These are phyloP conservation scores for Trinorchestia longiramus DNA, from an alignment of 1,140 invertebrate genomes.

Conservation along the genomic window DNA sequence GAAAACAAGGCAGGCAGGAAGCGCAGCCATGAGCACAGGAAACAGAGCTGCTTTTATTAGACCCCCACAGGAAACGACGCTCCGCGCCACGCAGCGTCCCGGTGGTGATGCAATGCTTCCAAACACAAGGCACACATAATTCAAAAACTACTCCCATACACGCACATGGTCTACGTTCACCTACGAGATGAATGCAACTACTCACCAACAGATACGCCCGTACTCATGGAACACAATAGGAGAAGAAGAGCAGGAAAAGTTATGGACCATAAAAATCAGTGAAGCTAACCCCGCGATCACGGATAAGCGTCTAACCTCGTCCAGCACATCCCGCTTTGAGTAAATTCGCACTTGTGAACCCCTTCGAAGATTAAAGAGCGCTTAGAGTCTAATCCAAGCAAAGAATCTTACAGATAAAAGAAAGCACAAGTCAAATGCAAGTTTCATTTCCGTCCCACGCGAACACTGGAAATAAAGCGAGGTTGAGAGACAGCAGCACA, in stretches of 20 bases:
- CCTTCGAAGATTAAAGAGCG: no score
- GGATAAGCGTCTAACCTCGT: not conserved
- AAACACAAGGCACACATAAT: not conserved
- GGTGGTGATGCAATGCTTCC: not conserved
- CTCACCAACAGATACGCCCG: not conserved
- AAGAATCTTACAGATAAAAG: not conserved
- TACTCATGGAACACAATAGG: not conserved
- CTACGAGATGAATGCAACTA: not conserved
- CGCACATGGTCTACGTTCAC: not conserved
- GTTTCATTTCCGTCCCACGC: not conserved
- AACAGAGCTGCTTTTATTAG: not conserved
- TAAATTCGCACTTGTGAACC: not conserved
- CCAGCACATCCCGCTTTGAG: no score
- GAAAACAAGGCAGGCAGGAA: conserved; percentile 12
- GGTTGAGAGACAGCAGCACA: not conserved
- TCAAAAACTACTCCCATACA: not conserved
- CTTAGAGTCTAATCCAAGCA: no score
- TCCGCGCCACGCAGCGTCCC: not conserved
- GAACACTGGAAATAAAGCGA: not conserved
- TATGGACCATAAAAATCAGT: not conserved
- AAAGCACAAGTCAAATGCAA: not conserved
- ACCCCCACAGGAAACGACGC: conserved; percentile 13
- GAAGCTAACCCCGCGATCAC: not conserved
- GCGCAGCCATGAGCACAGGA: conserved; percentile 33
- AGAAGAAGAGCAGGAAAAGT: not conserved